Base-by-base conservation (phyloP, 2,797 vertebrate genomes). In the Forpus xanthops region DNA sequence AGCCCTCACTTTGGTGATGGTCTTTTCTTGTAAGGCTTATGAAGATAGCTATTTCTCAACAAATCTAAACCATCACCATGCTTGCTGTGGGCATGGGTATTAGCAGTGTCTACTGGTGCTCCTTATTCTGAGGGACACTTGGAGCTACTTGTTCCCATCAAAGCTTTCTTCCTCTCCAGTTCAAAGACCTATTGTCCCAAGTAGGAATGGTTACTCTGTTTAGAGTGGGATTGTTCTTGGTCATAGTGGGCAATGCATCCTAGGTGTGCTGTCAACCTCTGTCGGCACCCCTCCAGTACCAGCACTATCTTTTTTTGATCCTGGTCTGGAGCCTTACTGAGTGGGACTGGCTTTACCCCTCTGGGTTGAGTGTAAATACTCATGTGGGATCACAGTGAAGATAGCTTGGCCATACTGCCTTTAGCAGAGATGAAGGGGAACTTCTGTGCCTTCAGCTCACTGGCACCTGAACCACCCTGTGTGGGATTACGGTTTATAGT, bases 251-350 rank as follows among this genome's bases (percentile, higher is more conserved):
- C 37, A 12, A 13, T 55, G n/a, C 11, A 14, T 44, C 27, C 45
- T 33, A 25, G 12, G 19, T 0, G 0, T 35, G 23, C 28, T 30
- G 16, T 27, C 31, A 62, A 5, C 15, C 44, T 73, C 35, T 27
- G 2, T 16, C 35, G 19, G 11, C 17, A 9, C 6, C 28, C 18
- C 21, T 68, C 50, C 44, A 52, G 55, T 28, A 66, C 28, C 20
- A 65, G 2, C 1, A 0, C 5, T 37, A 1, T 6, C 3, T 10
- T 5, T 28, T n/a, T 28, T 21, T 37, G 12, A 56, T 12, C 7
- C 35, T 67, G n/a, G 11, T 66, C 15, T 81, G 45, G 21, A 4
- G n/a, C 31, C 76, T 49, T 75, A 28, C 55, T 39, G 45, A 62
- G 25, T 17, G 21, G 25, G 15, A 8, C 10, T 42, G 30, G 7